These are phyloP conservation scores for Dipodomys merriami DNA, from an alignment of 2,113 vertebrate genomes.

Conservation along the genomic window DNA sequence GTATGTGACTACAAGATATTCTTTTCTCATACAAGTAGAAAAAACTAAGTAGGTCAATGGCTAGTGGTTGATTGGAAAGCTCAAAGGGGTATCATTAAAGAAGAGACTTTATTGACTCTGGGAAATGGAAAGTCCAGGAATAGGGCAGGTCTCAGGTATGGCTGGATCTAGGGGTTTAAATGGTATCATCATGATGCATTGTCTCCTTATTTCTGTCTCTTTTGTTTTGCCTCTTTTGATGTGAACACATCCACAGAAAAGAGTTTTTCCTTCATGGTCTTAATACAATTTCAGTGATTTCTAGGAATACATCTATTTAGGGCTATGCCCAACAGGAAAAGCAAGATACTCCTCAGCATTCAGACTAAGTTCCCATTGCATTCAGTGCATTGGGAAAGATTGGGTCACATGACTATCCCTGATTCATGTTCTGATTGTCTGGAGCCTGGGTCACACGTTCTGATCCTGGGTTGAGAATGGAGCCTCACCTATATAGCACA, in stretches of 20 bases:
- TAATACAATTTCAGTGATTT: background rate
- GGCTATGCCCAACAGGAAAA: background rate
- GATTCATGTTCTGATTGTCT: background rate
- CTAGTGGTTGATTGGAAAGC: background rate
- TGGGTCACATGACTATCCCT: background rate
- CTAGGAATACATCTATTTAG: background rate
- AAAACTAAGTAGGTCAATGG: background rate
- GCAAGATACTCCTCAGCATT: background rate
- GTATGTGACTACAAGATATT: background rate
- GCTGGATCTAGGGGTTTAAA: background rate
- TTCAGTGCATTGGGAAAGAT: too few relatives aligned
- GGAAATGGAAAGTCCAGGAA: background rate
- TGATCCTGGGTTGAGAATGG: background rate
- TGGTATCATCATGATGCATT: background rate
- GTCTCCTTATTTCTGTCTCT: background rate
- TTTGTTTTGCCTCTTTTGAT: slow-evolving; percentile 15
- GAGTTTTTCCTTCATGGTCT: background rate
- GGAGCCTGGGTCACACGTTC: background rate
- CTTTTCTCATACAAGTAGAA: background rate
- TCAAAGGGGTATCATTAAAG: background rate
- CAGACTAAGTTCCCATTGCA: too few relatives aligned
- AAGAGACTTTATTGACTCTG: background rate
- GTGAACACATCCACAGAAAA: background rate
- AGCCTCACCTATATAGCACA: background rate
- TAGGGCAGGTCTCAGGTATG: background rate